Evolutionary conservation across 2,113 vertebrate species (phyloP), one percentile per base, ranked within the genome.

Genomic region (Uropsilus gracilis): DNA sequence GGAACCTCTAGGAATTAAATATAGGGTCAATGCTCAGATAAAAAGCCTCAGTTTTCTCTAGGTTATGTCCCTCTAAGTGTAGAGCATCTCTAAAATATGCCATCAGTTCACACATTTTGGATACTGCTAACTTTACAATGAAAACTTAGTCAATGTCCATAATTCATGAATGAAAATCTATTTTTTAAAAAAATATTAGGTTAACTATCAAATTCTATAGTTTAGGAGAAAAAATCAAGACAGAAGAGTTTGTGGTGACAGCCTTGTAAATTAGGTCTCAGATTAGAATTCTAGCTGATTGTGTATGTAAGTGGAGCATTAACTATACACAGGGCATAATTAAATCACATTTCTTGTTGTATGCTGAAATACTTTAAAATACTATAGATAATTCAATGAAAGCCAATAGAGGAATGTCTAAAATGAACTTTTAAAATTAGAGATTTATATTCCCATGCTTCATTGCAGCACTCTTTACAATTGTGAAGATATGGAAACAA

Each of bases 231-330:
- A 26, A 72, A 75, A 28, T 1, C 20, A 71, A 42, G 59, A 78
- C 63, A 83, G 30, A 80, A 72, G 64, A 32, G 76, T 76, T 83
- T 86, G 22, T 57, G n/a, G 59, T 84, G 28, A 84, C 6, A 46
- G 18, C 1, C 28, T 61, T 12, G 1, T 8, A 63, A 17, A 17
- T 39, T 18, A 34, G 32, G 0, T 68, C 68, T 94, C 30, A 82
- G 42, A 92, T 86, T 82, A 84, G 48, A 89, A 72, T 86, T 72
- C n/a, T 69, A 86, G 39, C n/a, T 69, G 39, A 64, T 24, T 69
- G 18, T 66, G 24, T 69, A 16, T 71, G 8, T 86, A 72, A 77
- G 39, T 77, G 61, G 28, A 42, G 17, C 63, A 57, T 11, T 84
- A 20, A 46, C n/a, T 34, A 57, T 28, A 57, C 20, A 26, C 16